Base-by-base conservation (phyloP, 2,113 vertebrate genomes). In the Myrmophylax atrothorax region DNA sequence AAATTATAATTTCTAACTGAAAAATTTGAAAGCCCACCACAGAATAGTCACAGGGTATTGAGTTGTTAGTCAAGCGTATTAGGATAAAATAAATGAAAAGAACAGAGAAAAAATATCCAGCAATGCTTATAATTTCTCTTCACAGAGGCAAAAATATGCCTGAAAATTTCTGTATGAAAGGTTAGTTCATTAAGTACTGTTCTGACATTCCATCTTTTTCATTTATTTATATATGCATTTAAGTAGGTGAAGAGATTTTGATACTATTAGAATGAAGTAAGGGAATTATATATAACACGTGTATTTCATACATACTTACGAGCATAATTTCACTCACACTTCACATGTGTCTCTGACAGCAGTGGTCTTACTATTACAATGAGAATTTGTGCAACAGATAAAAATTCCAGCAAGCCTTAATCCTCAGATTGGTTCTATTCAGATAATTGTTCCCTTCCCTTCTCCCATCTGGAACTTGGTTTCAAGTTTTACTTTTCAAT, bases 21-120 rank as follows among this genome's bases (percentile, higher is more conserved):
- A 78, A 64, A 74, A 50, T 64, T 69, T 82, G 23, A 74, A 93
- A 78, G 4, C 2, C 19, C 14, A 25, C 14, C 35, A 55, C 14
- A 42, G 25, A 60, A 6, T 14, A 22, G 4, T 46, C 12, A 7
- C 12, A 50, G 0, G 0, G 2, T 78, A 37, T 23, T 76, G 31
- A 60, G 25, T 55, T 40, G 1, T 26, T 78, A 46, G 25, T 46
- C 20, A 68, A 33, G 11, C 52, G 37, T 12, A 88, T 31, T 6
- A 26, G 8, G 29, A 66, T 25, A 56, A 23, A 74, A 74, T 44
- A 24, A n/a, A 24, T 3, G 23, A 58, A 87, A 68, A 44, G 0
- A 76, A 35, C 3, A 59, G 9, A 52, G 12, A 50, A 3, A 50
- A 91, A 63, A 18, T 89, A 55, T 55, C 7, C 33, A 73, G 22